Percentiles rank a stretch among this genome's conserved stretches.
phyloP scores from a whole-genome alignment of 2,113 vertebrate genomes.

The Nesogale talazaci region DNA sequence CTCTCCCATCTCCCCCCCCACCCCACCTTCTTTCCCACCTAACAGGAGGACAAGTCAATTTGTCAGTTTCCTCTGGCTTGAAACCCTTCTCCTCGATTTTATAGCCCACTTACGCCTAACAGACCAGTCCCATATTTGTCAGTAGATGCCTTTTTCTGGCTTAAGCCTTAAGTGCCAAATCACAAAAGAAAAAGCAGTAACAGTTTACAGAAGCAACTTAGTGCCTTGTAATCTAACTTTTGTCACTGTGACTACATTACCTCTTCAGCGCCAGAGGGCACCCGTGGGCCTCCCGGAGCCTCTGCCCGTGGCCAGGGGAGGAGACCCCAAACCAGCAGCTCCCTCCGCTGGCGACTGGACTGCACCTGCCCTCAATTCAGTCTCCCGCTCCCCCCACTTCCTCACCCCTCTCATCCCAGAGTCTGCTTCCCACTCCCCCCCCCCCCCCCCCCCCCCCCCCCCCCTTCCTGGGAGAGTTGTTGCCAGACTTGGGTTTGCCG shows the following conservation, averaged over 20 bases:
- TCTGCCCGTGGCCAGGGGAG: conserved; percentile 83
- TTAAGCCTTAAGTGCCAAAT: conserved; percentile 91
- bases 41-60: conserved; percentile 82
- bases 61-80: conserved; percentile 86
- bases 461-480: conserved; percentile 68
- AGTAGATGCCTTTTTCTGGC: conserved; percentile 81
- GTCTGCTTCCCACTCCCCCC: conserved; percentile 60
- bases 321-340: conserved; percentile 85
- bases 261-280: conserved; percentile 91
- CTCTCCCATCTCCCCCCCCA: background rate
- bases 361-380: conserved; percentile 79
- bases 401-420: conserved; percentile 70
- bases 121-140: conserved; percentile 83
- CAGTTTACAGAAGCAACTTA: conserved; percentile 90
- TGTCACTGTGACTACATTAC: conserved; percentile 92
- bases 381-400: conserved; percentile 32
- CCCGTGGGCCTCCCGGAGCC: conserved; percentile 85
- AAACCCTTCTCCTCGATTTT: conserved; percentile 75
- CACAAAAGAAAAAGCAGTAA: conserved; percentile 89
- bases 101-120: conserved; percentile 79
- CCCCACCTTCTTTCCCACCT: background rate
- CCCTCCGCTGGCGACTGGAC: conserved; percentile 85
- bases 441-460: background rate
- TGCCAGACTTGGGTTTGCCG: conserved; percentile 87
- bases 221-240: conserved; percentile 88